Evolutionary conservation across 2,113 vertebrate species (phyloP).

Genomic region (Camelus bactrianus): DNA sequence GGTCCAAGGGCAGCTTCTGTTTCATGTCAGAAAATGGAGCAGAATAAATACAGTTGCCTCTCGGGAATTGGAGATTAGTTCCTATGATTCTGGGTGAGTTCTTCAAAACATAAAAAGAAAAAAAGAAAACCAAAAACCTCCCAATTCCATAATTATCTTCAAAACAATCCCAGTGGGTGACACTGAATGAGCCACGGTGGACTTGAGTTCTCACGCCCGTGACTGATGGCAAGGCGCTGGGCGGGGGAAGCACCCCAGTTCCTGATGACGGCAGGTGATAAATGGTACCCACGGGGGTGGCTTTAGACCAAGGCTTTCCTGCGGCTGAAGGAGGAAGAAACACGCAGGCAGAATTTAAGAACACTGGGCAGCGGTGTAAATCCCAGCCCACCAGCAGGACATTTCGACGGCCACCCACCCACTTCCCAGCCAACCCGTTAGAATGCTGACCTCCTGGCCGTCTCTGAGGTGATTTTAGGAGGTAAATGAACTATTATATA

Average conservation of each 20-base stretch:
- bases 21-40: neutral
- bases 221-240: neutral
- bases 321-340: neutral
- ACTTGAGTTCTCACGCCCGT: too few relatives aligned
- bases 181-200: neutral
- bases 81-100: neutral
- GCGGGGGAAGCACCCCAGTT: neutral
- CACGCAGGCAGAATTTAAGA: rapidly evolving
- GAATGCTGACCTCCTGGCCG: neutral
- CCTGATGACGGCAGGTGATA: neutral
- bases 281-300: rapidly evolving
- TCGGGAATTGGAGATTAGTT: neutral
- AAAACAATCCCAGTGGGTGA: neutral
- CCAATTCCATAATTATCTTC: neutral
- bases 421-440: rapidly evolving
- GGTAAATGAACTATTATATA: neutral
- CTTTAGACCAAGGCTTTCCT: rapidly evolving
- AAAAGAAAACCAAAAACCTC: too few relatives aligned
- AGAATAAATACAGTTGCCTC: rapidly evolving
- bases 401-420: rapidly evolving
- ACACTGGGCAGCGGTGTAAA: too few relatives aligned
- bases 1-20: neutral
- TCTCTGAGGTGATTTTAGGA: neutral
- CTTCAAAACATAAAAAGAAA: neutral
- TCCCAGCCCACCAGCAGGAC: rapidly evolving